Evolutionary conservation across 37 sponge, comb jelly and placozoan species (phyloP).

Genomic region (Tethya wilhelma): DNA sequence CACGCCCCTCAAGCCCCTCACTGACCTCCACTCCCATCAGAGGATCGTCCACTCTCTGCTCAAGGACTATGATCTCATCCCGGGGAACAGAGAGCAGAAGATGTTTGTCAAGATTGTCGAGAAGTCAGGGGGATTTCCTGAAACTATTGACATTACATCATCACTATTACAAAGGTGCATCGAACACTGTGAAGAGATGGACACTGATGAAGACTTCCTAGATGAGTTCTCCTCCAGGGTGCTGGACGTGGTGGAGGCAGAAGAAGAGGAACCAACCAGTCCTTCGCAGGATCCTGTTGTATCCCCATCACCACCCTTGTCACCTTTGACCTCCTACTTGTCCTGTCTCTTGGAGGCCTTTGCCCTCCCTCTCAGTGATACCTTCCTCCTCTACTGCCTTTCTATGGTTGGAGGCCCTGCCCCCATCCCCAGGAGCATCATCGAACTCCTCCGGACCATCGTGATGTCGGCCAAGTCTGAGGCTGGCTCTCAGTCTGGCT

Average conservation of each 20-base stretch:
- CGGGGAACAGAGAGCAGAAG: conserved; percentile 53
- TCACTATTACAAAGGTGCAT: conserved; percentile 15
- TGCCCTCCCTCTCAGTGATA: conserved; percentile 22
- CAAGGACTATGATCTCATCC: conserved; percentile 16
- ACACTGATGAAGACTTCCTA: conserved; percentile 5
- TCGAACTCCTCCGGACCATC: conserved; percentile 8
- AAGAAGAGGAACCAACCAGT: background rate
- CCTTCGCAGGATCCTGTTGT: background rate
- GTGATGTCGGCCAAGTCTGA: background rate
- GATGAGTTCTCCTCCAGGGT: background rate
- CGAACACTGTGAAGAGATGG: background rate
- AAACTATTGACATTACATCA: conserved; percentile 22
- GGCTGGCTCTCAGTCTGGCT: too few species aligned
- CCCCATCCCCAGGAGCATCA: conserved; percentile 26
- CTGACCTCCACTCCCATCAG: conserved; percentile 45
- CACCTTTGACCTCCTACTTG: background rate
- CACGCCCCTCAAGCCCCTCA: conserved; percentile 20
- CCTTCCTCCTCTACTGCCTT: conserved; percentile 25
- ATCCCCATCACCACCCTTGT: background rate
- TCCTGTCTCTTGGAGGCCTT: conserved; percentile 1
- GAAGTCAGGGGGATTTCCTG: conserved; percentile 33
- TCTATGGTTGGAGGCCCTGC: conserved; percentile 23
- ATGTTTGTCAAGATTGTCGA: conserved; percentile 30
- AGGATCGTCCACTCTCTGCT: conserved; percentile 48
- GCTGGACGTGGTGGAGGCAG: background rate